phyloP scores from a whole-genome alignment of 2,888 invertebrate genomes.

The Acanthosepion esculentum region DNA sequence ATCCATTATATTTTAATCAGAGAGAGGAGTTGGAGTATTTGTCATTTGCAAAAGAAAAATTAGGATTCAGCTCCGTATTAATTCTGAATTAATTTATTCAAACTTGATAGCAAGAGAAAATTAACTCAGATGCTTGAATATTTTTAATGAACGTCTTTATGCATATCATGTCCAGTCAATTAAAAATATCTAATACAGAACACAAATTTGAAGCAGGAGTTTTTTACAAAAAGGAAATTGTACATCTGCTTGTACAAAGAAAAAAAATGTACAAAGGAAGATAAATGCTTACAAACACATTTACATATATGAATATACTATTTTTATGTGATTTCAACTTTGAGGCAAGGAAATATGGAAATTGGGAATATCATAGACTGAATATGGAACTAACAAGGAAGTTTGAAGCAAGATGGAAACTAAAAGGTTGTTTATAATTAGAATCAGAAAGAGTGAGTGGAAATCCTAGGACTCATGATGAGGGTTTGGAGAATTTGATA shows the following conservation, averaged over 20 bases:
- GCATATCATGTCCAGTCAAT: not conserved
- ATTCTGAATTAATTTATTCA: not conserved
- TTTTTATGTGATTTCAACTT: no score
- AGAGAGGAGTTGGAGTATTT: no score
- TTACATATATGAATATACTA: no score
- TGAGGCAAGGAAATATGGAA: no score
- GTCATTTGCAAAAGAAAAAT: not conserved
- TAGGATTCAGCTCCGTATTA: not conserved
- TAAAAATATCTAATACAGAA: not conserved
- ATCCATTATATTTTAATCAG: no score
- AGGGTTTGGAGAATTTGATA: no score
- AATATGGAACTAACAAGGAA: no score
- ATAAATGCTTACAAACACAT: not conserved
- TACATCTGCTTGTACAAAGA: not conserved
- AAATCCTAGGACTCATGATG: no score
- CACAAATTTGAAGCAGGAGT: not conserved
- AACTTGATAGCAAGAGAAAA: not conserved
- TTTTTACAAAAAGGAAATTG: not conserved
- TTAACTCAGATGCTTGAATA: not conserved
- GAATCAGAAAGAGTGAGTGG: no score
- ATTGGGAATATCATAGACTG: no score
- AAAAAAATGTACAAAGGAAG: not conserved
- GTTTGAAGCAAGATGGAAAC: no score
- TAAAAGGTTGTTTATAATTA: no score
- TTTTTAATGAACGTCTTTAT: not conserved